Evolutionary conservation across 2,797 vertebrate genomes (phyloP).

Genomic region (Lepilemur septentrionalis): DNA sequence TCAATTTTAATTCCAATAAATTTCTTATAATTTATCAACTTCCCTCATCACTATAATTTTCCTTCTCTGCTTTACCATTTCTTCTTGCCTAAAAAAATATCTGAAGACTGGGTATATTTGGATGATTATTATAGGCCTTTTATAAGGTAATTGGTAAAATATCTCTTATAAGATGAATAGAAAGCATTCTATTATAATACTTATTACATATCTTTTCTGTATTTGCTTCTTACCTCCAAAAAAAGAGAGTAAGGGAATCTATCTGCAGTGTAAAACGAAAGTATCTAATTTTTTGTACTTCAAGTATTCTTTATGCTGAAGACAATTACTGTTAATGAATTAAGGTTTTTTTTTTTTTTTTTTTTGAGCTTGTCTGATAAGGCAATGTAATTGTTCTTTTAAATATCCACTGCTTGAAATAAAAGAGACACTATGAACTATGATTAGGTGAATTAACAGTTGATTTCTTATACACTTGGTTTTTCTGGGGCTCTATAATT

Average conservation of each 20-base stretch:
- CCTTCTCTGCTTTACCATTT: background rate
- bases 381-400: background rate
- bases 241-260: background rate
- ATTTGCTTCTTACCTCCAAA: background rate
- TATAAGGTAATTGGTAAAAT: background rate
- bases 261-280: background rate
- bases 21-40: background rate
- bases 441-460: background rate
- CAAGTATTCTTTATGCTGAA: background rate
- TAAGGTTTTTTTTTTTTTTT: background rate
- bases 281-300: background rate
- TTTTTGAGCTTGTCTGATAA: background rate
- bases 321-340: background rate
- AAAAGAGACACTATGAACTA: background rate
- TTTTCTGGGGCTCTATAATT: background rate
- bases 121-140: background rate
- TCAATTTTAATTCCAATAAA: background rate
- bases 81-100: background rate
- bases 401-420: background rate
- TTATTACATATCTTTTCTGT: background rate
- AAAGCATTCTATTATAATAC: background rate
- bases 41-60: background rate
- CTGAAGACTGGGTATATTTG: background rate
- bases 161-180: background rate
- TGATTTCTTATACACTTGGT: background rate